Evolutionary conservation across 23 tunicate species (phyloP), one percentile per base, ranked within the genome.

Genomic region (Oikopleura albicans): DNA sequence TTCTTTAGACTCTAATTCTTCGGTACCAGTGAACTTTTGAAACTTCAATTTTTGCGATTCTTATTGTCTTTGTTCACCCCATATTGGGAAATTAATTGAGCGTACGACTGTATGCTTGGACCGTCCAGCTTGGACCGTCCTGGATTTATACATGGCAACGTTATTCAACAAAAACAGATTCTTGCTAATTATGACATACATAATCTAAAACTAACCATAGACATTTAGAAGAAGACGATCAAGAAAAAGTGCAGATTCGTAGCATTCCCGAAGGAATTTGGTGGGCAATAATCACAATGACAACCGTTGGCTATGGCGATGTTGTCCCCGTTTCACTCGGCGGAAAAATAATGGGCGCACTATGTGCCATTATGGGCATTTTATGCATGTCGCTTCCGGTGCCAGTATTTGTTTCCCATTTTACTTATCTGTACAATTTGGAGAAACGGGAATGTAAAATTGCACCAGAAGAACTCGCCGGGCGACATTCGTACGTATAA

Each of bases 341-440:
- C 16, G 59, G 59, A 49, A 49, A 49, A 49, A 49, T 49, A 8
- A 8, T 49, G 8, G 59, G 59, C 59, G 8, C 59, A 16, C 8
- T 49, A 8, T 49, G 59, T 16, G 59, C 59, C 59, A 49, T 49
- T 8, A 49, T 49, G 59, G 59, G 97, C 34, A 92, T 92, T 40
- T 89, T 92, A 0, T 86, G 91, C 85, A 92, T 92, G 38, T 92
- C 97, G 2, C 90, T 92, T 83, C 97, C 97, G 0, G 97, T 92
- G 29, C 97, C 97, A 0, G 93, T 92, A 41, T 85, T 92, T 57
- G 97, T 92, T 22, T 92, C 97, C 39, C 90, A 92, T 76, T 92
- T 92, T 84, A 92, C 87, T 66, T 92, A 92, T 40, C 66, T 92
- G 41, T 92, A 92, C 84, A 91, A 92, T 86, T 76, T 84, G 75